These are phyloP conservation scores for Melolontha melolontha DNA, from an alignment of 2,888 invertebrate species.

Conservation along the genomic window DNA sequence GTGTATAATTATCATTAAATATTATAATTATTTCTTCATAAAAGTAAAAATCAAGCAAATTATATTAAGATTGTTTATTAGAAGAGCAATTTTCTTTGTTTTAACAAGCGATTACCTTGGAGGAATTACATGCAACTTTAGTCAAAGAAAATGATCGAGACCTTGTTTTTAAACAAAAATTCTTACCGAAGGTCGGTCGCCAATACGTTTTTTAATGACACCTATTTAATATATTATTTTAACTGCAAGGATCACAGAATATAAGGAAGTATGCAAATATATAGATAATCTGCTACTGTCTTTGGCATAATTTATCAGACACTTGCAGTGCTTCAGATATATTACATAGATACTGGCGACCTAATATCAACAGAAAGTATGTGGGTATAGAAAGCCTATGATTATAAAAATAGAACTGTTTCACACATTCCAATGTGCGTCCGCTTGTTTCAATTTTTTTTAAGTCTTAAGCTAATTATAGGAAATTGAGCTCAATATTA, in stretches of 20 bases:
- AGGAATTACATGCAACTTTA: too few species aligned
- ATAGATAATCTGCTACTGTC: slow-evolving; percentile 1
- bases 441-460: too few species aligned
- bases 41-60: too few species aligned
- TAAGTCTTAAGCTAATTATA: too few species aligned
- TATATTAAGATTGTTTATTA: too few species aligned
- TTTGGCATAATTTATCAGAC: background rate
- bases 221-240: background rate
- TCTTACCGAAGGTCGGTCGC: background rate
- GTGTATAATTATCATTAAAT: too few species aligned
- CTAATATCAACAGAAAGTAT: slow-evolving; percentile 6
- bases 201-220: background rate
- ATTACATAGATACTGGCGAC: background rate
- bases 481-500: too few species aligned
- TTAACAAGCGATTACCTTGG: too few species aligned
- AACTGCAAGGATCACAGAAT: background rate
- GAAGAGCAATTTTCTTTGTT: too few species aligned
- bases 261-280: background rate
- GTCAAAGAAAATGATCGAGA: background rate
- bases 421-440: background rate
- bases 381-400: background rate
- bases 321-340: slow-evolving; percentile 3
- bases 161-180: slow-evolving; percentile 2
- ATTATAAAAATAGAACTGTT: slow-evolving; percentile 14
- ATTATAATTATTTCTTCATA: too few species aligned